These are phyloP conservation scores for Acleris emargana DNA, from an alignment of 2,888 invertebrate species.

Conservation along the genomic window DNA sequence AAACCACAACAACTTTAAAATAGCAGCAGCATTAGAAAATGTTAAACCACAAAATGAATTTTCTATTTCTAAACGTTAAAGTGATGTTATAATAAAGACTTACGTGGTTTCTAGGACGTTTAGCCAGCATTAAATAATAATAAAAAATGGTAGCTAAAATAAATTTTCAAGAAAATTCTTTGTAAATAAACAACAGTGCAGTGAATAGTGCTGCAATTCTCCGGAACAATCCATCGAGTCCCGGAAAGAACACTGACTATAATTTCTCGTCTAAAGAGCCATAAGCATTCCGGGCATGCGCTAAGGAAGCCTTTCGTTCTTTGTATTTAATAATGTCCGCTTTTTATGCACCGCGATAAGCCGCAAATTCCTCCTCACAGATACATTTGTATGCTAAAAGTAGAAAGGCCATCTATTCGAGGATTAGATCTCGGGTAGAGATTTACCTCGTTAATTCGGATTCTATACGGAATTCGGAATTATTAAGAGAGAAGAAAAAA, in stretches of 20 bases:
- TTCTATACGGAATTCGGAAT: slow-evolving; percentile 33
- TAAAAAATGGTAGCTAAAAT: too few species aligned
- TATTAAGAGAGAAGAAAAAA: too few species aligned
- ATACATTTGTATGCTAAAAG: slow-evolving; percentile 37
- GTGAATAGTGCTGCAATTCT: too few species aligned
- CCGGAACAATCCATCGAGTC: not conserved
- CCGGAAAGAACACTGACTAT: not conserved
- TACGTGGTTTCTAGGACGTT: too few species aligned
- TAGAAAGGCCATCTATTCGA: slow-evolving; percentile 29
- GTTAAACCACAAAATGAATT: too few species aligned
- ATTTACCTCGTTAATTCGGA: slow-evolving; percentile 34
- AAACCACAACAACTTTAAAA: too few species aligned
- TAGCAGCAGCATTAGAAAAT: too few species aligned
- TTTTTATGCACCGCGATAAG: slow-evolving; percentile 30
- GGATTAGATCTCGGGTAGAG: slow-evolving; percentile 35
- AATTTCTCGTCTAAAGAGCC: not conserved
- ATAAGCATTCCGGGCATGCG: not conserved
- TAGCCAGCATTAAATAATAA: too few species aligned
- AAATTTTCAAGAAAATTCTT: too few species aligned
- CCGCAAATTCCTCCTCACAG: slow-evolving; percentile 19
- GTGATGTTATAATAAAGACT: too few species aligned
- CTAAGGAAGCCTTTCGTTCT: not conserved
- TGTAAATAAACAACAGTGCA: too few species aligned
- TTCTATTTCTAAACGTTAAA: too few species aligned
- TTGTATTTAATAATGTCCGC: slow-evolving; percentile 28